Base-by-base conservation (phyloP, 1,140 invertebrate genomes). In the Brachionus calyciflorus region DNA sequence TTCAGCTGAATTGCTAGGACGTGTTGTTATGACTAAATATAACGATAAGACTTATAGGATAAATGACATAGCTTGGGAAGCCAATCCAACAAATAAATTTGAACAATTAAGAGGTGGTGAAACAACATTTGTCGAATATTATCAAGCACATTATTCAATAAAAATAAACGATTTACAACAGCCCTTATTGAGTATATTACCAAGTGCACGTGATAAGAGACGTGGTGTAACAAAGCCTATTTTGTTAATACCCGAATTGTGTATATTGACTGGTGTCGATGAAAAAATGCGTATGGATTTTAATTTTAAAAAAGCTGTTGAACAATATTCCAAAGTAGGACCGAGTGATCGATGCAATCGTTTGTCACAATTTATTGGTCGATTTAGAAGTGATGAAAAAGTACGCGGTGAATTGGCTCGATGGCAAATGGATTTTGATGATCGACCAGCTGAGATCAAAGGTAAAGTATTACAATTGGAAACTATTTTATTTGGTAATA, bases 11-110 rank as follows among this genome's bases (percentile, higher is more conserved):
- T 82, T 93, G 0, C 82, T 91, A 41, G 91, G 91, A 80, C 80
- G 82, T 79, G 85, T 91, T 77, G 92, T 96, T 0, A 82, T 96
- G 21, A 96, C 94, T 0, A 88, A 90, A 83, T 97, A 97, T 80
- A 97, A 97, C 80, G 94, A 95, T 80, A 91, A 89, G 81, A 91
- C 91, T 0, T 97, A 97, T 81, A 85, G 89, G 33, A 87, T 98
- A 21, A 93, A 95, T 84, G 94, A 97, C 81, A 89, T 98, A 1
- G 88, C 90, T 55, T 95, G 90, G 84, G 86, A 90, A 48, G 89
- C 89, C 82, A 86, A 86, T 10, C 89, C 89, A 12, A 84, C 79
- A 0, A 88, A 89, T 1, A 83, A 80, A 0, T 90, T 90, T 55
- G 87, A 84, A 2, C n/a, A n/a, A n/a, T 87, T 86, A 24, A 87